Base-by-base conservation (phyloP, 2,113 vertebrate species). In the Zapornia atra region DNA sequence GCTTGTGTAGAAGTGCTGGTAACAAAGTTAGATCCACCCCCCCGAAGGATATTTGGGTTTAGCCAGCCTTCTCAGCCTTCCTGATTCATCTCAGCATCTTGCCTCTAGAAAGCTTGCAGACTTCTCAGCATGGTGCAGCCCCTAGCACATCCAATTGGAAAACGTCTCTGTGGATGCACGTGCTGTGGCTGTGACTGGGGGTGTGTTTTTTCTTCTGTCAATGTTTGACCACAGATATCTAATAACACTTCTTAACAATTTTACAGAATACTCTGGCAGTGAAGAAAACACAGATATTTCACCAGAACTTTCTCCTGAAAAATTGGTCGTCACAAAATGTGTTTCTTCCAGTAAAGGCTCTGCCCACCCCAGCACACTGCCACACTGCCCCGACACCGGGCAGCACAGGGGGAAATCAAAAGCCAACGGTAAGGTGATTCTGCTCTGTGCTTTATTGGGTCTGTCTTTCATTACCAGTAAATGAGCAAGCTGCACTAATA, bases 261-360 rank as follows among this genome's bases (percentile, higher is more conserved):
- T 97, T 96, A 12, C 95, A 98, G 98, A 99, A 15, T 97, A 97
- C 92, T 98, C 98, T 48, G 98, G 98, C 26, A 98, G 97, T 72
- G 99, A 98, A n/a, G 99, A 99, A 71, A 98, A 96, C 90, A 96
- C 98, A 82, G 98, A 98, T 78, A 79, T 96, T 70, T 98, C 98
- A 9, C 98, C 97, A 88, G 98, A 98, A 15, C 95, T 95, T 93
- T 98, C 98, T 40, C 92, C 97, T 92, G 97, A 97, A 86, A 98
- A 98, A 79, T 48, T 97, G 46, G 84, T 92, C 97, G 97, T 97
- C 22, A 94, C 98, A 87, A 98, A 97, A 68, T 98, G 98, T 91
- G 96, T 97, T 88, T 98, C 98, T 60, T 97, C 98, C 59, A 68
- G 96, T 29, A 98, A 97, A 71, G 97, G 97, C 65, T 98, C 97